Evolutionary conservation across 92 coral and sea anemone genomes (phyloP), one percentile per base, ranked within the genome.

Genomic region (Desmophyllum pertusum): DNA sequence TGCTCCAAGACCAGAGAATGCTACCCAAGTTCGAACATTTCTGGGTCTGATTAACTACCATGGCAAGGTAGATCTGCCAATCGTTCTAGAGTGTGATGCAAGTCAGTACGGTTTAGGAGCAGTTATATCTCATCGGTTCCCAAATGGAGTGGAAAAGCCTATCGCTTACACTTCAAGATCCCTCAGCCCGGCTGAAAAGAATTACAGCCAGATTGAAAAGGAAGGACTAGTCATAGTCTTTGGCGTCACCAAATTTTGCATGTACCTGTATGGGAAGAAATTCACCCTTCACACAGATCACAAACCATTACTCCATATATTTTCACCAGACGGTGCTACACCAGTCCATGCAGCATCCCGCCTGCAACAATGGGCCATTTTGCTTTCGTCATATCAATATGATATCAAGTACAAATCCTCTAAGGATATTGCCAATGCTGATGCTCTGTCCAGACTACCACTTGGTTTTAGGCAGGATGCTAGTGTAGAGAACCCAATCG

Each of bases 171-270:
- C 88, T 33, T 86, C 90, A 11, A 72, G 91, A 45, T 91, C 89
- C 48, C 84, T 87, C 45, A 91, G 77, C 53, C 66, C 71, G 50
- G 88, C 88, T 14, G 92, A 88, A 78, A 53, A 62, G 64, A 88
- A 85, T 75, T 88, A 91, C 80, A 88, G 91, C 76, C 91, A 91
- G 69, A 91, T 91, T 77, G 53, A 91, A 36, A 86, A 87, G 90
- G 93, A 90, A 55, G 91, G 80, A 29, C 79, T 90, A 14, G 84
- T 88, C 40, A 87, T 91, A 30, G 75, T 91, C 27, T 91, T 91
- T 63, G 90, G 86, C n/a, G n/a, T n/a, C n/a, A n/a, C n/a, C n/a
- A n/a, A n/a, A n/a, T n/a, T n/a, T n/a, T n/a, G n/a, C n/a, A n/a
- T n/a, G n/a, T n/a, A n/a, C n/a, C n/a, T n/a, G n/a, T n/a, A n/a